phyloP scores from a whole-genome alignment of 2,797 vertebrate genomes.

The Falco columbarius region DNA sequence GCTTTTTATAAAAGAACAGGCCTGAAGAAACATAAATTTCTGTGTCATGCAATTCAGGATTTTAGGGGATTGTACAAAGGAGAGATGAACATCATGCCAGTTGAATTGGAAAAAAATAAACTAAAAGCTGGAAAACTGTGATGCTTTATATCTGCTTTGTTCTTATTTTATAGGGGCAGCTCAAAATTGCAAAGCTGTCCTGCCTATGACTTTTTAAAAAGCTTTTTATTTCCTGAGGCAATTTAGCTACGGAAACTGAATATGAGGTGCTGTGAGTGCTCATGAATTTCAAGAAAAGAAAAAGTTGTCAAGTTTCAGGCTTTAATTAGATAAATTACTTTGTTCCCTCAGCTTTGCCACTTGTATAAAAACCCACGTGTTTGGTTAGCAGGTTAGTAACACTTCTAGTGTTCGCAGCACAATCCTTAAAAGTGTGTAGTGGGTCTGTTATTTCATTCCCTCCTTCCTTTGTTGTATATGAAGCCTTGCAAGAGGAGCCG shows the following conservation, averaged over 20 bases:
- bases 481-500: neutral
- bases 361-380: neutral
- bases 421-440: neutral
- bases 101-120: neutral
- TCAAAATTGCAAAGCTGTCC: slow-evolving; percentile 42
- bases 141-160: neutral
- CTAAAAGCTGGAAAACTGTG: neutral
- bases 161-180: neutral
- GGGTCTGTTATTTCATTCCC: neutral
- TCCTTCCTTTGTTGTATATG: neutral
- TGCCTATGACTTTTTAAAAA: neutral
- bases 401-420: neutral
- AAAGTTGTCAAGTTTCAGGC: neutral
- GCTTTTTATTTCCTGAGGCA: slow-evolving; percentile 29
- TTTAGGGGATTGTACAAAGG: neutral
- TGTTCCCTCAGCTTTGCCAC: neutral
- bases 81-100: neutral
- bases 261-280: neutral
- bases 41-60: neutral
- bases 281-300: neutral
- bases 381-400: neutral
- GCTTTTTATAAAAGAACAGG: neutral
- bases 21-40: neutral
- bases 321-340: slow-evolving; percentile 20
- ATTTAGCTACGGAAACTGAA: slow-evolving; percentile 7